Conservation (phyloP, 1,140 invertebrate genomes). For the Nephotettix cincticeps region DNA sequence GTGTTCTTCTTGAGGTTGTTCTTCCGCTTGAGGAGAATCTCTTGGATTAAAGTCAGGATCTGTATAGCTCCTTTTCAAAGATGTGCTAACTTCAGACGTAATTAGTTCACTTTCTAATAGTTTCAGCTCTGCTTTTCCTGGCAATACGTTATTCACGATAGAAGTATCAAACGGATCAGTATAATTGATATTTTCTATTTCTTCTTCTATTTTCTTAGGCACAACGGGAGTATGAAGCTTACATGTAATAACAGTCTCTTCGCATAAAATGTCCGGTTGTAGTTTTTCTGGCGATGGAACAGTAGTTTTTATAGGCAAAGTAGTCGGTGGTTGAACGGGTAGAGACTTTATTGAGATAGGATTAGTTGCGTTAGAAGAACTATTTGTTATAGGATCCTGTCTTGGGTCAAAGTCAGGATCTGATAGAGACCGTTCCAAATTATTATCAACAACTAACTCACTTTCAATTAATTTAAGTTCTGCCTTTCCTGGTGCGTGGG, state of each 20-base stretch:
- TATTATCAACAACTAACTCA: slow-evolving; percentile 51
- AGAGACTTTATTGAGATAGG: neutral
- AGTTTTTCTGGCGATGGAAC: neutral
- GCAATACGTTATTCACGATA: slow-evolving; percentile 66
- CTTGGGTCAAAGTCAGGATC: slow-evolving; percentile 62
- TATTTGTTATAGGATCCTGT: neutral
- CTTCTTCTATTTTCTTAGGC: slow-evolving; percentile 36
- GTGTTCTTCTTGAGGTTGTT: neutral
- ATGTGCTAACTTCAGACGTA: slow-evolving; percentile 8
- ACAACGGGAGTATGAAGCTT: slow-evolving; percentile 41
- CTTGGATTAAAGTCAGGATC: slow-evolving; percentile 39
- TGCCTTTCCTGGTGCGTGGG: slow-evolving; percentile 66
- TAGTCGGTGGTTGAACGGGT: neutral
- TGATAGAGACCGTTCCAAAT: slow-evolving; percentile 49
- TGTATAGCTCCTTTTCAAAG: slow-evolving; percentile 29
- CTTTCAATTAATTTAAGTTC: slow-evolving; percentile 73
- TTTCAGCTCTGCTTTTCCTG: slow-evolving; percentile 72
- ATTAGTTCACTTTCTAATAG: slow-evolving; percentile 68
- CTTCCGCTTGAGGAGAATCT: slow-evolving; percentile 21
- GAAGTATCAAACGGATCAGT: slow-evolving; percentile 85
- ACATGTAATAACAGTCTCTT: slow-evolving; percentile 31
- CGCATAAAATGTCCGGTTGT: slow-evolving; percentile 37
- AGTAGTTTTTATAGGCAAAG: neutral
- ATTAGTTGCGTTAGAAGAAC: neutral
- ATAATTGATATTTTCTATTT: slow-evolving; percentile 41